phyloP scores from a whole-genome alignment of 2,888 invertebrate genomes.

The Miltochrista miniata region DNA sequence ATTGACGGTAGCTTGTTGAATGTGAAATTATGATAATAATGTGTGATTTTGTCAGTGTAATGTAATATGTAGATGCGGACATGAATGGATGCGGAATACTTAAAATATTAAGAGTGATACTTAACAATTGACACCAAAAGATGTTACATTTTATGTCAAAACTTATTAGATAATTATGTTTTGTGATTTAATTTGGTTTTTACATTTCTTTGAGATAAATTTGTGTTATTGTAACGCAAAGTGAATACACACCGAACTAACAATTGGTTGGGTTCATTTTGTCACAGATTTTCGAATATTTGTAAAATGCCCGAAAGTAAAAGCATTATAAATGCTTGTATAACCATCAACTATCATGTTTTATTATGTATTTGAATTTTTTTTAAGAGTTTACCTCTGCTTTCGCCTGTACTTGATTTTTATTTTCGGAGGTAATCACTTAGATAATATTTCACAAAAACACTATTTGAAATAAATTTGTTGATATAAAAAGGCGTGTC shows the following conservation, averaged over 20 bases:
- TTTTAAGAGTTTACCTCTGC: conserved; percentile 62
- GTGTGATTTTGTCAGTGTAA: conserved; percentile 20
- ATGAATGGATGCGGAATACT: conserved; percentile 21
- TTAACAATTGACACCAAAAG: conserved; percentile 30
- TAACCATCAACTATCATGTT: conserved; percentile 48
- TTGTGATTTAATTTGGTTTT: conserved; percentile 43
- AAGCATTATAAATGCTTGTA: conserved; percentile 73
- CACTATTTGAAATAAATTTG: conserved; percentile 74
- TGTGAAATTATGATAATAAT: conserved; percentile 23
- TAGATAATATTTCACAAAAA: conserved; percentile 59
- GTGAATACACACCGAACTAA: conserved; percentile 52
- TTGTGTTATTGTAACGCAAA: conserved; percentile 49
- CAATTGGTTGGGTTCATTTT: conserved; percentile 64
- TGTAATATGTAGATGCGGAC: conserved; percentile 27
- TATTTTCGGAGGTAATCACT: conserved; percentile 54
- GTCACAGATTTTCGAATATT: conserved; percentile 45
- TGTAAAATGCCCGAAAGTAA: conserved; percentile 39
- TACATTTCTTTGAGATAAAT: conserved; percentile 65
- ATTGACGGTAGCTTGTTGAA: conserved; percentile 40
- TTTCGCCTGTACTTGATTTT: conserved; percentile 23
- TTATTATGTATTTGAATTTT: conserved; percentile 41
- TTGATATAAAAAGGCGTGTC: conserved; percentile 47
- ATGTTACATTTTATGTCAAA: conserved; percentile 14
- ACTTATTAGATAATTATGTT: conserved; percentile 18
- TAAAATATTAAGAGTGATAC: conserved; percentile 17